Evolutionary conservation across 2,888 invertebrate species (phyloP), one percentile per base, ranked within the genome.

Genomic region (Ormyrus labotus): DNA sequence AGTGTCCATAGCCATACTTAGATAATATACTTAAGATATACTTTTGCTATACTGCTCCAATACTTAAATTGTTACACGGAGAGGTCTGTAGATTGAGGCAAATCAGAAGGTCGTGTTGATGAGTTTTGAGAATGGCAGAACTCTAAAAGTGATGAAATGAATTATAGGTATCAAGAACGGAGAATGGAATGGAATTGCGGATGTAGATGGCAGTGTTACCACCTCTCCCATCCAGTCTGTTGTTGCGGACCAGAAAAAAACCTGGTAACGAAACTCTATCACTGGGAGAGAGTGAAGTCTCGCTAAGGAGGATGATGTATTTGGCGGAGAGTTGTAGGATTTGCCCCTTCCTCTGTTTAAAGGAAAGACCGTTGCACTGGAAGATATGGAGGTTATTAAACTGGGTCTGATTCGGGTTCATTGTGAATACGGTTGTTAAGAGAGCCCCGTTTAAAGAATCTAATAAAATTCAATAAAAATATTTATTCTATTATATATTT

Each of bases 91-190:
- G n/a, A 60, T 3, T 5, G 60, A 60, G 7, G 13, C 8, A n/a
- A 0, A 60, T 8, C 8, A 60, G 6, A 0, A 60, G 60, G 8
- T 13, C 13, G 2, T 7, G 13, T 2, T 60, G 60, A 7, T 5
- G 19, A 5, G 60, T 6, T 69, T 78, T 10, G 5, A 65, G 50
- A 34, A 78, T 53, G 34, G 78, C 80, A 0, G 74, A 9, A 2
- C 61, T 50, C n/a, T 82, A 77, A 1, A 82, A 48, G 10, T 69
- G 13, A n/a, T 67, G 64, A 9, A 61, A 9, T 7, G 61, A 57
- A 50, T 64, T 47, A 48, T 69, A 57, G 1, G 13, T 10, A 58
- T 48, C 5, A 1, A 50, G n/a, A 11, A 13, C 47, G 1, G 57
- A 51, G 51, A 78, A 81, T 51, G 13, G 13, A 4, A 74, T 50